A percentile compares a stretch with the other conserved stretches of the same genome.
phyloP scores from a whole-genome alignment of 2,113 vertebrate genomes.

The Spea bombifrons region DNA sequence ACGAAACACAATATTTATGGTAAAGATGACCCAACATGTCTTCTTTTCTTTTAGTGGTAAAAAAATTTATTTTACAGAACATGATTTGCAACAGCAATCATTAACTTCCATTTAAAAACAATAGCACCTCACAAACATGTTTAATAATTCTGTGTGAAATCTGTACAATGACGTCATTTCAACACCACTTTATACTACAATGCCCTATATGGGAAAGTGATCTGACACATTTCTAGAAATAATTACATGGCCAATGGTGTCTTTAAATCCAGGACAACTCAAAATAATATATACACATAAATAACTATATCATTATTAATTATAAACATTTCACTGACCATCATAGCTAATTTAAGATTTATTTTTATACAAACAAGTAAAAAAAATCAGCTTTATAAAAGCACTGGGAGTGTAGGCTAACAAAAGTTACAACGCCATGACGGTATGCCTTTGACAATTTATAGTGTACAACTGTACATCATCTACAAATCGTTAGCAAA shows the following conservation, averaged over 20 bases:
- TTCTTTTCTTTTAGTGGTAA: conserved; percentile 50
- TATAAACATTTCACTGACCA: conserved; percentile 54
- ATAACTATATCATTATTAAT: conserved; percentile 39
- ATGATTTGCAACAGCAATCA: conserved; percentile 53
- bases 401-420: conserved; percentile 50
- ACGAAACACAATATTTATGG: too few relatives aligned
- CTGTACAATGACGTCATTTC: conserved; percentile 23
- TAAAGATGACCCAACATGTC: neutral
- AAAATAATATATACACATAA: conserved; percentile 34
- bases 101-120: conserved; percentile 46
- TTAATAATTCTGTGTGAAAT: conserved; percentile 15
- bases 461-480: conserved; percentile 67
- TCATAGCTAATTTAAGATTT: conserved; percentile 59
- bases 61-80: conserved; percentile 50
- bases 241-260: conserved; percentile 20
- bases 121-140: conserved; percentile 26
- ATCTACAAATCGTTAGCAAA: conserved; percentile 56
- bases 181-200: conserved; percentile 5
- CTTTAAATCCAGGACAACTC: conserved; percentile 49
- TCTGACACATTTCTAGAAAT: conserved; percentile 11
- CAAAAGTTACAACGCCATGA: conserved; percentile 66
- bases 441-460: conserved; percentile 66
- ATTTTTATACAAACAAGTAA: conserved; percentile 73
- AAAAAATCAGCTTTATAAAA: conserved; percentile 55
- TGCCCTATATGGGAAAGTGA: neutral